Evolutionary conservation across 1,140 invertebrate genomes (phyloP), one percentile per base, ranked within the genome.

Genomic region (Cryptotermes secundus): DNA sequence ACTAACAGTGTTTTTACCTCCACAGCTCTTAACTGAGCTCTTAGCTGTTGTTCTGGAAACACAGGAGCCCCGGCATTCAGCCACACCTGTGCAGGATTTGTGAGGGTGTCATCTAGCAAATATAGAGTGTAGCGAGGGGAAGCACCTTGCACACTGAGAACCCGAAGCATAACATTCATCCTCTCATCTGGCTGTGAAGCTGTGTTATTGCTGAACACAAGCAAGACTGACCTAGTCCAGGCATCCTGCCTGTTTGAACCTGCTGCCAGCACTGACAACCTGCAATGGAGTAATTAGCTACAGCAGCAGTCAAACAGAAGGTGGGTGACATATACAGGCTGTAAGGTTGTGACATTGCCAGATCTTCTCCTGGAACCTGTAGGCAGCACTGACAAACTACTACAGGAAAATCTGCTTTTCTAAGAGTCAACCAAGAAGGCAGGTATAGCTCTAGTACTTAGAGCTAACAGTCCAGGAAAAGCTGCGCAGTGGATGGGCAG

Each of bases 41-140:
- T 65, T 16, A 87, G 72, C 22, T 35, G 31, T 59, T 45, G 84
- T 81, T 82, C 53, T n/a, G 88, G 88, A 85, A 86, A 87, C 34
- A 85, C 86, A 19, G 87, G 87, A 26, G 83, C 72, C 16, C 86
- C 86, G 16, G 35, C 26, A 3, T 83, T 31, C 79, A 86, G 84
- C 87, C 88, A 88, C 31, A 87, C 65, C 34, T 82, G 31, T 81
- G 85, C 86, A 59, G 87, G 87, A 86, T 87, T 87, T 24, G 87
- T 88, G 16, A 38, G 12, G 0, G 3, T 4, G 22, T n/a, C 16
- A n/a, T 45, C 38, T 31, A 83, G 7, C 31, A 65, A n/a, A 12
- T 65, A 65, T 14, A 65, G 6, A n/a, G n/a, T 26, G 12, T 9
- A 65, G n/a, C 59, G 59, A 65, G 59, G 59, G 3, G 59, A n/a